Evolutionary conservation across 2,113 vertebrate species (phyloP), one percentile per base, ranked within the genome.

Genomic region (Condylura cristata): DNA sequence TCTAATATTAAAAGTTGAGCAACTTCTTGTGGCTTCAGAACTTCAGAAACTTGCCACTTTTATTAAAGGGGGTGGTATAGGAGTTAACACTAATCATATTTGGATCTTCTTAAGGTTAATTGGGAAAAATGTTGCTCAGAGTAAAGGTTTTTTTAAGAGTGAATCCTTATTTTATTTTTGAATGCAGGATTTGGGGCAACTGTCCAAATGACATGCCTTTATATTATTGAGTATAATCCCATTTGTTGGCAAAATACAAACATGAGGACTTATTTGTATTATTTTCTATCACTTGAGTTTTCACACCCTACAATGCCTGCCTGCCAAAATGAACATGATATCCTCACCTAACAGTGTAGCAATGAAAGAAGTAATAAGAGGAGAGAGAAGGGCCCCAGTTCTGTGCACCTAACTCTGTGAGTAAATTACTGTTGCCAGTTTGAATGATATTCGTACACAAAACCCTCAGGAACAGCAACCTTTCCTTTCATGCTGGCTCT

Each of bases 231-330:
- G 16, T 24, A 71, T 68, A 91, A 95, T 61, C 46, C 70, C 41
- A 86, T 96, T 93, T 81, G 32, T 94, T 90, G 89, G 70, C 53
- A 96, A 93, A 94, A 46, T 44, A 92, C 95, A 89, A n/a, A 46
- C 91, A 58, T n/a, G 79, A 96, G 80, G 83, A 96, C 93, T 83
- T 4, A 0, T 96, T 32, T 70, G 11, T 44, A 76, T 76, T 95
- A 71, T 82, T 97, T 93, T 61, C 18, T 95, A 30, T 92, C 56
- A 46, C 8, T 37, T 71, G 94, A 89, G 39, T 93, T 97, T 97
- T 97, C 83, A 56, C 6, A 58, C 83, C 48, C 16, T 90, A 14
- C 6, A 11, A 24, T 37, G 82, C 81, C 91, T 96, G 34, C 76
- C 85, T 85, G 76, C 68, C 22, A 7, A 4, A 74, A 48, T 18